Conservation (phyloP, 2,113 vertebrate species). For the Chitala chitala region DNA sequence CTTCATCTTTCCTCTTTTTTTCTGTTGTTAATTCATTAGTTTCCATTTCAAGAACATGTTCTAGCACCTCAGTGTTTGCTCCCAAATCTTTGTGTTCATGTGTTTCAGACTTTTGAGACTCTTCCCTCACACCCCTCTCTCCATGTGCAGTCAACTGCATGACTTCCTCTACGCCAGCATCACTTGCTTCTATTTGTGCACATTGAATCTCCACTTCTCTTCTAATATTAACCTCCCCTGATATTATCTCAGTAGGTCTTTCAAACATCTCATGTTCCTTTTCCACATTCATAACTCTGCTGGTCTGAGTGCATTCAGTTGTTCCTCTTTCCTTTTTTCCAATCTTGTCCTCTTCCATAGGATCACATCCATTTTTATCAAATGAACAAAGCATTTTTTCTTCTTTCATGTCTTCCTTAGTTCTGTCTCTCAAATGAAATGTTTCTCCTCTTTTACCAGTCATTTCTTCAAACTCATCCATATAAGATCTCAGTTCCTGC, state of each 20-base stretch:
- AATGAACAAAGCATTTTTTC: too few species aligned
- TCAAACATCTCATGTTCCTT: not conserved
- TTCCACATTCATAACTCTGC: not conserved
- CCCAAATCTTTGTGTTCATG: not conserved
- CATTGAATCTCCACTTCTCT: not conserved
- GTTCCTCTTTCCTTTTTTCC: not conserved
- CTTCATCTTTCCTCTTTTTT: not conserved
- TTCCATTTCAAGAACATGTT: slow-evolving; percentile 2
- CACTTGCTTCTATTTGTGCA: not conserved
- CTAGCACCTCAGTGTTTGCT: not conserved
- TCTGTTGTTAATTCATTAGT: not conserved
- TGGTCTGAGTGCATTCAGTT: too few species aligned
- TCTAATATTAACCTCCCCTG: not conserved
- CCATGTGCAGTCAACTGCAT: not conserved
- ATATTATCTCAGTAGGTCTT: not conserved
- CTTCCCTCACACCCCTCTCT: not conserved
- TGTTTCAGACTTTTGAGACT: not conserved
- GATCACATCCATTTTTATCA: not conserved
- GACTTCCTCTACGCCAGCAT: not conserved
- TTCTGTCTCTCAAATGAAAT: not conserved
- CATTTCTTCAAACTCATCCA: not conserved
- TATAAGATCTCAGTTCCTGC: too few species aligned
- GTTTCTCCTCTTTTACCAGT: not conserved
- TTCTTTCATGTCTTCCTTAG: not conserved
- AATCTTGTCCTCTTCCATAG: not conserved